Conservation (phyloP, 2,113 vertebrate genomes). For the Mobula hypostoma region DNA sequence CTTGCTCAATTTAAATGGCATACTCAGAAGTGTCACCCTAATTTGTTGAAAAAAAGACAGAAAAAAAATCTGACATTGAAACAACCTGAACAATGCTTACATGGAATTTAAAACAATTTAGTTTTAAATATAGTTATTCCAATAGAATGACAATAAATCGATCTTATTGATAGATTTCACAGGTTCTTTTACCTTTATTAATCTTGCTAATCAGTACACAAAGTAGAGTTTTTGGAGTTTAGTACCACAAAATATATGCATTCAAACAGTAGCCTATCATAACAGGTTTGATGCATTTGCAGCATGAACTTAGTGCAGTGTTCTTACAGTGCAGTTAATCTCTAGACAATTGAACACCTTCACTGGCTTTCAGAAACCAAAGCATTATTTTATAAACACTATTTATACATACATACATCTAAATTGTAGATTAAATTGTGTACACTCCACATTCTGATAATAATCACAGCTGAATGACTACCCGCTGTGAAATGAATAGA, state of each 20-base stretch:
- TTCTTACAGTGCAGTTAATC: background rate
- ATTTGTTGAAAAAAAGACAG: background rate
- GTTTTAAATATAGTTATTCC: background rate
- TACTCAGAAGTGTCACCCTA: background rate
- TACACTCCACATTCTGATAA: background rate
- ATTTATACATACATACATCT: no score
- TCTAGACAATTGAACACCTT: background rate
- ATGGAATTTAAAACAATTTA: background rate
- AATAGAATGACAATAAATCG: no score
- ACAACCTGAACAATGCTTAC: background rate
- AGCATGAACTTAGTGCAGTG: background rate
- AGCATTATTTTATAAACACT: no score
- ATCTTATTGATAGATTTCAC: background rate
- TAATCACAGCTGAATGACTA: background rate
- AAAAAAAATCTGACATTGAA: background rate
- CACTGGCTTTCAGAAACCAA: background rate
- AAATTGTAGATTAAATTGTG: background rate
- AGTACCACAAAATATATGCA: background rate
- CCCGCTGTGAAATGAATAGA: background rate
- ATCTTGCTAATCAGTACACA: background rate
- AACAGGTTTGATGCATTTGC: background rate
- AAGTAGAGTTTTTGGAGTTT: background rate
- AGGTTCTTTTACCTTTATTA: background rate
- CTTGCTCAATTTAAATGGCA: background rate
- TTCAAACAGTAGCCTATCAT: background rate